Conservation (phyloP, 2,113 vertebrate species). For the Ivindomyrus marchei region DNA sequence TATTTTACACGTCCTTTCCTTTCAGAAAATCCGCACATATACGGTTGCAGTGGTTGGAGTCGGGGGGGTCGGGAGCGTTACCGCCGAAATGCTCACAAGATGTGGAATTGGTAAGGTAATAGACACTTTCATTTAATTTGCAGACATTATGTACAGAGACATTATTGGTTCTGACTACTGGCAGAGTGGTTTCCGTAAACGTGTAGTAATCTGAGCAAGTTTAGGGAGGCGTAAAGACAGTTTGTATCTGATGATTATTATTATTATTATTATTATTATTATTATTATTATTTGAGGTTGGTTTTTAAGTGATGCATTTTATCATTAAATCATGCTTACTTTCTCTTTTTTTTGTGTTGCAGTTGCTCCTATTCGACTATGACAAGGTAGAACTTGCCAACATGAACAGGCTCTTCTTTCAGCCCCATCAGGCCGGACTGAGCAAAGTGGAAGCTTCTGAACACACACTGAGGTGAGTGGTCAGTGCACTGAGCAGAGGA, state of each 20-base stretch:
- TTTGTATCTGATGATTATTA: no score
- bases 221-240: no score
- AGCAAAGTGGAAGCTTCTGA: slow-evolving; percentile 96
- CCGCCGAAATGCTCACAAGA: slow-evolving; percentile 96
- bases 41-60: slow-evolving; percentile 87
- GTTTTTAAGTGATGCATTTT: neutral
- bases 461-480: slow-evolving; percentile 78
- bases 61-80: slow-evolving; percentile 93
- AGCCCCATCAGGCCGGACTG: slow-evolving; percentile 92
- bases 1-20: neutral
- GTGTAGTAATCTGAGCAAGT: neutral
- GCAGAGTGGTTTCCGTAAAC: neutral
- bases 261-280: no score
- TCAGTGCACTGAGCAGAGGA: neutral
- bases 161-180: neutral
- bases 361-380: slow-evolving; percentile 96
- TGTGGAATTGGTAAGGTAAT: slow-evolving; percentile 99
- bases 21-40: slow-evolving; percentile 88
- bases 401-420: slow-evolving; percentile 98
- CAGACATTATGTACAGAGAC: no score
- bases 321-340: neutral
- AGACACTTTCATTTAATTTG: slow-evolving; percentile 35
- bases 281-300: neutral
- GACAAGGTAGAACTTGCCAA: slow-evolving; percentile 97
- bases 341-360: slow-evolving; percentile 31